Conservation (phyloP, 2,797 vertebrate genomes). For the Enteromius treurensis region DNA sequence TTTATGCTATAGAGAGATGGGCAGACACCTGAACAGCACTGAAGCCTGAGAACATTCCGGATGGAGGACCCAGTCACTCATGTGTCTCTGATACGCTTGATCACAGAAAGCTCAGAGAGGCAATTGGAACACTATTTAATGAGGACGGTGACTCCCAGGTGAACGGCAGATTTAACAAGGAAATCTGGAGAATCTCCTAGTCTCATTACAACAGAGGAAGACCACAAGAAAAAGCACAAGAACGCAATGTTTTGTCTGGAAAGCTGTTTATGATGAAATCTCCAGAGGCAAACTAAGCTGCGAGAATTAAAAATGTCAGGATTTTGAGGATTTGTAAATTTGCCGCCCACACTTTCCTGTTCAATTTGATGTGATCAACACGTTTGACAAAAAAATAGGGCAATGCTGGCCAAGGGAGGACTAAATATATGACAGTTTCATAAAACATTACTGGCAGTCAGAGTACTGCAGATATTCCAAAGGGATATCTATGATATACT, state of each 20-base stretch:
- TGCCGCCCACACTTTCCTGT: conserved; percentile 1
- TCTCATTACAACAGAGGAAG: conserved; percentile 57
- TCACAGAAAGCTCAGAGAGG: conserved; percentile 53
- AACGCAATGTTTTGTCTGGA: conserved; percentile 31
- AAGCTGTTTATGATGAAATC: conserved; percentile 35
- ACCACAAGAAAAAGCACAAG: conserved; percentile 37
- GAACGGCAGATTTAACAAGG: conserved; percentile 62
- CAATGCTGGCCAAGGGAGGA: conserved; percentile 18
- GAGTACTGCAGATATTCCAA: conserved; percentile 18
- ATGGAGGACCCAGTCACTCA: conserved; percentile 55
- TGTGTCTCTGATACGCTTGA: conserved; percentile 61
- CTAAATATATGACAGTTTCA: conserved; percentile 43
- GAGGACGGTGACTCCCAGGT: conserved; percentile 59
- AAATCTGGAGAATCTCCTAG: conserved; percentile 61
- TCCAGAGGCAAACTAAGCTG: conserved; percentile 5
- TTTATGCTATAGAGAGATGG: conserved; percentile 16
- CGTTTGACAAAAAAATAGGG: conserved; percentile 18
- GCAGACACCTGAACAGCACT: conserved; percentile 27
- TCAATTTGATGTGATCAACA: conserved; percentile 36
- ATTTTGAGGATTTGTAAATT: conserved; percentile 29
- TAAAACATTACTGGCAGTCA: conserved; percentile 26
- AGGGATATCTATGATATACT: neutral
- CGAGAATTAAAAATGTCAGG: conserved; percentile 23
- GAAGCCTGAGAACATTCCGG: conserved; percentile 47
- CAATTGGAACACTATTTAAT: conserved; percentile 60